Evolutionary conservation across 2,113 vertebrate species (phyloP), one percentile per base, ranked within the genome.

Genomic region (Saguinus midas): DNA sequence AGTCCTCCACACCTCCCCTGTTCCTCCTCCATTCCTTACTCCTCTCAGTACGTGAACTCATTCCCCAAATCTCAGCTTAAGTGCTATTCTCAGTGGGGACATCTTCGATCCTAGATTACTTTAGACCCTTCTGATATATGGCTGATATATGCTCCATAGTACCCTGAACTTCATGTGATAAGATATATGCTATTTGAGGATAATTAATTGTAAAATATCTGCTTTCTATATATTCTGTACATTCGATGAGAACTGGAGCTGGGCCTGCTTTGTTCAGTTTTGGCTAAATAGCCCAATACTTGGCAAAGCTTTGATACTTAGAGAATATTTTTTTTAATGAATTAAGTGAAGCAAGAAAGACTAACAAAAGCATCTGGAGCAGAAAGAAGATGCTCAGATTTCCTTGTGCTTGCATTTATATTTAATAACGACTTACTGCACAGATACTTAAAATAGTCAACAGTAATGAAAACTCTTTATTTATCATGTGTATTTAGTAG

Each of bases 21-120:
- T 17, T 10, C 29, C 10, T 32, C 29, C 17, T 70, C 32, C 40
- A 23, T 0, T 25, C 21, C 29, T 37, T 1, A 37, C 10, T 1
- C 29, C 2, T n/a, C 68, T 66, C 72, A 23, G 10, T 10, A 83
- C 0, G 0, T n/a, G 18, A 1, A 45, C 25, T 13, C 37, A 10
- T 8, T 79, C 32, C 73, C n/a, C 3, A 35, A 10, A 35, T 50
- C 73, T 50, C 35, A 48, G 11, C 25, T 72, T 61, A 18, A 55
- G 35, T 72, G 20, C 17, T 23, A 58, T 79, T 35, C 17, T 79
- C 35, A 85, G 7, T 16, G 50, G 79, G 13, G 72, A 50, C 14
- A 35, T 81, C 50, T n/a, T 80, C 8, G 18, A 21, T 7, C 29
- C 43, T 27, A 73, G 52, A 40, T 20, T 13, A 37, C 17, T 18